A percentile compares a stretch with the other conserved stretches of the same genome.
phyloP scores from a whole-genome alignment of 2,113 vertebrate genomes.

The Agelaius phoeniceus region DNA sequence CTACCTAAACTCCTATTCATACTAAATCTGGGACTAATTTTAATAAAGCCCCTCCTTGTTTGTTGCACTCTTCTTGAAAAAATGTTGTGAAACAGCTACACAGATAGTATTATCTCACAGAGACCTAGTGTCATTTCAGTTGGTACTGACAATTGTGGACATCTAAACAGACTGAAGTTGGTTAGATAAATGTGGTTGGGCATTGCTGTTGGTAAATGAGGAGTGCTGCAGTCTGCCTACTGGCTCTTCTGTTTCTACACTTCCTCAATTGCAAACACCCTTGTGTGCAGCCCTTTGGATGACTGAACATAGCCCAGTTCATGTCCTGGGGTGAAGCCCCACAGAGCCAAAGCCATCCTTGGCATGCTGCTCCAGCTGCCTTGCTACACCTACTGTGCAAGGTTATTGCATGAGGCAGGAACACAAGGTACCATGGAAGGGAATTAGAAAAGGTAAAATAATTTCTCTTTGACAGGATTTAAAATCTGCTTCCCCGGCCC shows the following conservation, averaged over 20 bases:
- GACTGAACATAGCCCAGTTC: background rate
- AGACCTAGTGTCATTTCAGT: background rate
- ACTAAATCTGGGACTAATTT: conserved; percentile 56
- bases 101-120: conserved; percentile 12
- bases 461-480: conserved; percentile 15
- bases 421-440: background rate
- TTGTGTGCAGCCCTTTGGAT: background rate
- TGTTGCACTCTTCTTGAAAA: conserved; percentile 16
- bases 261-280: background rate
- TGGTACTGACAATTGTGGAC: background rate
- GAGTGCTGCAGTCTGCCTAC: background rate
- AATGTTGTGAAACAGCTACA: conserved; percentile 23
- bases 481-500: background rate
- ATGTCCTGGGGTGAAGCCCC: background rate
- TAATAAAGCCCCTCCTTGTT: conserved; percentile 32
- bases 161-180: background rate
- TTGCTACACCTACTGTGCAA: background rate
- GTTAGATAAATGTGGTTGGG: background rate
- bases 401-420: background rate
- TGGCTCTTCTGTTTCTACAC: background rate
- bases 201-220: conserved; percentile 9
- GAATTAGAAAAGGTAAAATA: background rate
- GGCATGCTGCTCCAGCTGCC: background rate
- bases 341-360: rapidly evolving
- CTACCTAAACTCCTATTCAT: conserved; percentile 18